Evolutionary conservation across 2,113 vertebrate species (phyloP).

Genomic region (Ceratotherium simum): DNA sequence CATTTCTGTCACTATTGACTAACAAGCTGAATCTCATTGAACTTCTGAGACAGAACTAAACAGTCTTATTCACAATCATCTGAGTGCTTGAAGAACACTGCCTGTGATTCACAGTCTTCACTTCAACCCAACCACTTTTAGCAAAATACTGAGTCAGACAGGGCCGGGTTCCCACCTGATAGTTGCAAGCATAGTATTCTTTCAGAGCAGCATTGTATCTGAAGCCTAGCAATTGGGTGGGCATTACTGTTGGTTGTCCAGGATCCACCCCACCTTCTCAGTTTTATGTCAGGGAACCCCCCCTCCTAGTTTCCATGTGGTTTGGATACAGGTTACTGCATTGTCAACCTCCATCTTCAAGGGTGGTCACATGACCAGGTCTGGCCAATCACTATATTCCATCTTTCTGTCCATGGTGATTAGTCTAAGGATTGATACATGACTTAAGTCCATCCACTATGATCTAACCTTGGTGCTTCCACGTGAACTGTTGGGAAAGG

Average conservation of each 20-base stretch:
- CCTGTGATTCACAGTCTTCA: not conserved
- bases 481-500: not conserved
- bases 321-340: not conserved
- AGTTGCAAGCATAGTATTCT: fast-evolving
- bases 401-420: not conserved
- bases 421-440: not conserved
- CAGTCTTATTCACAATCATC: not conserved
- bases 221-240: not conserved
- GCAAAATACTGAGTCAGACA: not conserved
- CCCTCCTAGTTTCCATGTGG: not conserved
- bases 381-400: not conserved
- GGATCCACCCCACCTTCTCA: not conserved
- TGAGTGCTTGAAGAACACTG: not conserved
- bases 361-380: not conserved
- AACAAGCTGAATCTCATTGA: not conserved
- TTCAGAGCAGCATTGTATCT: not conserved
- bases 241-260: not conserved
- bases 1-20: not conserved
- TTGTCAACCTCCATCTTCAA: not conserved
- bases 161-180: not conserved
- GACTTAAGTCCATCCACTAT: not conserved
- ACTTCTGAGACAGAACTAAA: not conserved
- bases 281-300: not conserved
- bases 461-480: not conserved
- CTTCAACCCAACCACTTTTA: not conserved